Percentiles rank a stretch among this genome's conserved stretches.
phyloP scores from a whole-genome alignment of 1,140 invertebrate genomes.

The Cherax quadricarinatus region DNA sequence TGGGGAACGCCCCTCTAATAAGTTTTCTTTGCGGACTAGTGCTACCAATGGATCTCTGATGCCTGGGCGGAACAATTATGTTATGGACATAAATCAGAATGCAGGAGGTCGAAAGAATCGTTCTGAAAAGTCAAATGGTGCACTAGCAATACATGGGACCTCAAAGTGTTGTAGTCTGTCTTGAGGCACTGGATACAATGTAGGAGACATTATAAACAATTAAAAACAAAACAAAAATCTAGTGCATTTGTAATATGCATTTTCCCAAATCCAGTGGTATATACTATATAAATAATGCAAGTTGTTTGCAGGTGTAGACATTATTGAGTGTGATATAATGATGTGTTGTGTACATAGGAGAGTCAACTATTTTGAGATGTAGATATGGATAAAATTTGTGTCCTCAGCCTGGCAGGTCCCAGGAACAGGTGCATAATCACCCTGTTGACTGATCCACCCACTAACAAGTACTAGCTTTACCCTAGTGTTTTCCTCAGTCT shows the following conservation, averaged over 20 bases:
- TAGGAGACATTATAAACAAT: background rate
- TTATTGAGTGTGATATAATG: constrained; percentile 17
- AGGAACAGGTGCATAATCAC: constrained; percentile 39
- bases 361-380: constrained; percentile 28
- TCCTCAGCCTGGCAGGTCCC: constrained; percentile 43
- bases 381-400: background rate
- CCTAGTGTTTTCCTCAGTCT: background rate
- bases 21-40: constrained; percentile 57
- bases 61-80: constrained; percentile 51
- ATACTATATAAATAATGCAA: constrained; percentile 25
- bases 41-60: constrained; percentile 71
- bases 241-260: background rate
- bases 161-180: constrained; percentile 73
- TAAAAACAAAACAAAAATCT: background rate
- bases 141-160: constrained; percentile 72
- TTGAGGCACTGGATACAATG: constrained; percentile 49
- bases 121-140: constrained; percentile 65
- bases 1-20: constrained; percentile 52
- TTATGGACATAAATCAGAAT: constrained; percentile 73
- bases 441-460: constrained; percentile 17
- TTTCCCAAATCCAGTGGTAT: background rate
- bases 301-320: background rate
- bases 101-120: constrained; percentile 67
- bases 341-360: constrained; percentile 21
- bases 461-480: background rate